Evolutionary conservation across 2,113 vertebrate species (phyloP).

Genomic region (Oreotragus oreotragus): DNA sequence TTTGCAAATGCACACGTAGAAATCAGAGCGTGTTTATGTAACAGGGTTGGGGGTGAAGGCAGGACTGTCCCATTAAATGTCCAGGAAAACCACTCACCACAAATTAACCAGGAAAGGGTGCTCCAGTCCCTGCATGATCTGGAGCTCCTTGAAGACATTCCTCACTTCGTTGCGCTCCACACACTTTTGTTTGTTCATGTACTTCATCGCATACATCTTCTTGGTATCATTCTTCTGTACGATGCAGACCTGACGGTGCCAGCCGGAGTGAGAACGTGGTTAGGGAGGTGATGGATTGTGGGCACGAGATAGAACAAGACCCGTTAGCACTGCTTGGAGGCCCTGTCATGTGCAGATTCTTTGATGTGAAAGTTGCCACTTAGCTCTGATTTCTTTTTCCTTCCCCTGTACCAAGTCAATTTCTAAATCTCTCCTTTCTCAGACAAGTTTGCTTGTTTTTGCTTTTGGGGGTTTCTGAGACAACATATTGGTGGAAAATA

Average conservation of each 20-base stretch:
- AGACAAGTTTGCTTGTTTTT: not conserved
- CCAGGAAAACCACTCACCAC: slow-evolving; percentile 83
- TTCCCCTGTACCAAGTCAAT: not conserved
- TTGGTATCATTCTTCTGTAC: slow-evolving; percentile 98
- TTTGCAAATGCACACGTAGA: not conserved
- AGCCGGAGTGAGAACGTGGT: not conserved
- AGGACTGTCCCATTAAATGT: not conserved
- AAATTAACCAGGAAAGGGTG: slow-evolving; percentile 97
- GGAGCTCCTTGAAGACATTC: slow-evolving; percentile 97
- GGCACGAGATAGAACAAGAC: not conserved
- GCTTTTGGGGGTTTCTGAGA: not conserved
- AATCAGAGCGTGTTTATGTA: not conserved
- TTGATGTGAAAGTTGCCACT: not conserved
- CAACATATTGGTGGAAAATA: not conserved
- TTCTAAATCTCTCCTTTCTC: not conserved
- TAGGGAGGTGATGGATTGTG: not conserved
- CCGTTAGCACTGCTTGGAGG: not conserved
- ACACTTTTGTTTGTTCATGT: slow-evolving; percentile 98
- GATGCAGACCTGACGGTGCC: slow-evolving; percentile 89
- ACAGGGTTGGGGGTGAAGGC: too few relatives aligned
- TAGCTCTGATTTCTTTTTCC: not conserved
- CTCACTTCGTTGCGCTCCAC: slow-evolving; percentile 97
- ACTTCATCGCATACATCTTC: slow-evolving; percentile 99
- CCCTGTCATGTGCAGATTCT: not conserved
- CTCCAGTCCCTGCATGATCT: slow-evolving; percentile 98